These are phyloP conservation scores for Trissolcus brochymenae DNA, from an alignment of 2,888 invertebrate species.

Conservation along the genomic window DNA sequence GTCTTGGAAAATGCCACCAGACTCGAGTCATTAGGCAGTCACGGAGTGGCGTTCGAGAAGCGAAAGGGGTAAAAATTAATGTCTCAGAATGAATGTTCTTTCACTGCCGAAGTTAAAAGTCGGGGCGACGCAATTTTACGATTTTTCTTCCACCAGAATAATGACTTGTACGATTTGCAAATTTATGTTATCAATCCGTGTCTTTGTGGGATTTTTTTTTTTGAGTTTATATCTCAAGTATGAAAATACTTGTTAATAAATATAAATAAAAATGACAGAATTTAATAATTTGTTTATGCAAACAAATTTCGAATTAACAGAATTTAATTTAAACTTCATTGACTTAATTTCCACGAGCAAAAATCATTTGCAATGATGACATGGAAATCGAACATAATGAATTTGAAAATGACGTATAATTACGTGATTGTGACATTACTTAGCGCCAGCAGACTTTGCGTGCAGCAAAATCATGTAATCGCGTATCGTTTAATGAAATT, in stretches of 20 bases:
- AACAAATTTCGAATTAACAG: too few relatives aligned
- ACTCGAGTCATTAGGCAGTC: slow-evolving; percentile 75
- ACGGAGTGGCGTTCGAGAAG: slow-evolving; percentile 59
- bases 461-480: slow-evolving; percentile 12
- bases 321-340: too few relatives aligned
- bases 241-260: too few relatives aligned
- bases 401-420: slow-evolving; percentile 11
- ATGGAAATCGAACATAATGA: slow-evolving; percentile 2
- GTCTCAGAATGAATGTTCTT: slow-evolving; percentile 75
- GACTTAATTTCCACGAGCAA: not conserved
- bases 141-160: slow-evolving; percentile 64
- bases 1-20: slow-evolving; percentile 58
- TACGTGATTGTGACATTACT: slow-evolving; percentile 17
- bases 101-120: slow-evolving; percentile 60
- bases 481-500: slow-evolving; percentile 25
- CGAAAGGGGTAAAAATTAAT: slow-evolving; percentile 76
- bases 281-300: too few relatives aligned
- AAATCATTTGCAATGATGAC: not conserved
- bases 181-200: too few relatives aligned
- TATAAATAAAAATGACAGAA: too few relatives aligned
- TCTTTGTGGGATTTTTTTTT: too few relatives aligned
- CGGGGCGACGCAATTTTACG: slow-evolving; percentile 69
- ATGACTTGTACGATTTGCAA: too few relatives aligned
- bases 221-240: too few relatives aligned
- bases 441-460: slow-evolving; percentile 17